Conservation (phyloP, 2,888 invertebrate species). For the Standfussiana lucernea region DNA sequence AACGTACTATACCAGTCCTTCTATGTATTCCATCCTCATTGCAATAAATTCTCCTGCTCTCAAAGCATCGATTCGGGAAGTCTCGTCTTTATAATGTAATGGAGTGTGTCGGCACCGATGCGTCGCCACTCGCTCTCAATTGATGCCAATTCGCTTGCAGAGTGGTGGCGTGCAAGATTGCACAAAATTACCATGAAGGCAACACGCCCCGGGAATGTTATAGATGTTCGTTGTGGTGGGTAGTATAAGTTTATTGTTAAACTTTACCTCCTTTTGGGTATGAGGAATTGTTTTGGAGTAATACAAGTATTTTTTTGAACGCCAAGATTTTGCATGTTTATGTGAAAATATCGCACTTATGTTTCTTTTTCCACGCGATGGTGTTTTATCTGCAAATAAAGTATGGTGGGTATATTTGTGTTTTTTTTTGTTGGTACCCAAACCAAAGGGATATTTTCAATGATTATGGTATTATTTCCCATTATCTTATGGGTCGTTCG, state of each 20-base stretch:
- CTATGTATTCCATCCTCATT: constrained; percentile 1
- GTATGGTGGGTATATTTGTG: not conserved
- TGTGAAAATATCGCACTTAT: not conserved
- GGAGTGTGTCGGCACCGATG: constrained; percentile 42
- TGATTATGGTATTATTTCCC: not conserved
- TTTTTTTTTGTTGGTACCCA: not conserved
- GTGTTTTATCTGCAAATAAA: not conserved
- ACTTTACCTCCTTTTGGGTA: constrained; percentile 5
- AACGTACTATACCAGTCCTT: not conserved
- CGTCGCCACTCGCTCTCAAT: constrained; percentile 44
- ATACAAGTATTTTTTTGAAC: not conserved
- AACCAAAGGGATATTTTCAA: not conserved
- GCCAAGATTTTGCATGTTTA: not conserved
- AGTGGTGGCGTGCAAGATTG: constrained; percentile 48
- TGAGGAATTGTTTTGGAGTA: not conserved
- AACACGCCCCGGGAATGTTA: not conserved
- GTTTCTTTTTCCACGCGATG: not conserved
- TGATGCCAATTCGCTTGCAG: constrained; percentile 59
- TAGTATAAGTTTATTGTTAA: not conserved
- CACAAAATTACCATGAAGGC: constrained; percentile 46
- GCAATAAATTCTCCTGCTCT: constrained; percentile 14
- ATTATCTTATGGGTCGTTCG: not conserved
- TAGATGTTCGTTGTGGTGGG: not conserved
- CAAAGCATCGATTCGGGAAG: constrained; percentile 40
- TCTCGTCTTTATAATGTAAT: constrained; percentile 55